A percentile compares a stretch with the other conserved stretches of the same genome.
phyloP scores from a whole-genome alignment of 2,797 vertebrate species.

The Malacoraja senta region DNA sequence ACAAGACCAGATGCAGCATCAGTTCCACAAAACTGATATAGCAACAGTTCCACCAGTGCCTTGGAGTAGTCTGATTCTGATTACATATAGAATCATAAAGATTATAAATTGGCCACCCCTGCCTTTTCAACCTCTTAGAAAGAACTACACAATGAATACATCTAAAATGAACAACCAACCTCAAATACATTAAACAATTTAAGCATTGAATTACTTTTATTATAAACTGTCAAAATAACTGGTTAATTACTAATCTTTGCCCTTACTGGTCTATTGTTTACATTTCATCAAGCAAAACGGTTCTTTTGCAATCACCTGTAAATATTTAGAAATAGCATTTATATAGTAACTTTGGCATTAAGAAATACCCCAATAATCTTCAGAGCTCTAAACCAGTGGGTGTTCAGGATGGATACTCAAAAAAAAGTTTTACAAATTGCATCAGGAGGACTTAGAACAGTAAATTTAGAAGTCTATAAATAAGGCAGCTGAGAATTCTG shows the following conservation, averaged over 20 bases:
- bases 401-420: not conserved
- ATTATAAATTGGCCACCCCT: no score
- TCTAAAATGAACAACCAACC: no score
- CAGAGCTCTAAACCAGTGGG: not conserved
- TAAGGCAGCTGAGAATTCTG: not conserved
- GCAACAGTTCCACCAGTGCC: no score
- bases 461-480: not conserved
- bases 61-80: no score
- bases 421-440: no score
- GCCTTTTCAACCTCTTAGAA: no score
- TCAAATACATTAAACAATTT: not conserved
- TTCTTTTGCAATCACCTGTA: not conserved
- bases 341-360: not conserved
- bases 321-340: not conserved
- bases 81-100: no score
- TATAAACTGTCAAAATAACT: not conserved
- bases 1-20: not conserved
- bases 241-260: not conserved
- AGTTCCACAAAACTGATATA: no score
- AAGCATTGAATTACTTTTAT: not conserved
- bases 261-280: not conserved
- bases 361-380: not conserved
- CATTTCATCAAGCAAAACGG: not conserved
- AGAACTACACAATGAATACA: no score
- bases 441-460: not conserved